Conservation (phyloP, 2,113 vertebrate species). For the Motacilla alba region DNA sequence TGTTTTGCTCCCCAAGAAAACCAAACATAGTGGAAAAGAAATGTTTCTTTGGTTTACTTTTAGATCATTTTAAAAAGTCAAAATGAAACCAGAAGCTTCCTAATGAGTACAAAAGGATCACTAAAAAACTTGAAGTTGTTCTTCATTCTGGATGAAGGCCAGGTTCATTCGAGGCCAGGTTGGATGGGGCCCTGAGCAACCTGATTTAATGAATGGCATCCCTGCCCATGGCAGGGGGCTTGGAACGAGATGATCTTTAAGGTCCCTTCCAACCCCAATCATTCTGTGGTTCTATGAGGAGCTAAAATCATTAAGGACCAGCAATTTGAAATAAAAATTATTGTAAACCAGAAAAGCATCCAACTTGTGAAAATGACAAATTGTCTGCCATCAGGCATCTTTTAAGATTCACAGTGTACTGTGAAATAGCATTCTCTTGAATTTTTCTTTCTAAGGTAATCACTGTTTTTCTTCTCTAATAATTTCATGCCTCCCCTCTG, state of each 20-base stretch:
- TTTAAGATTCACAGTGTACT: not conserved
- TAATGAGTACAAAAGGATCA: not conserved
- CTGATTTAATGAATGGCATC: not conserved
- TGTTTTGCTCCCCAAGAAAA: not conserved
- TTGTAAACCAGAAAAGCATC: not conserved
- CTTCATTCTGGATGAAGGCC: not conserved
- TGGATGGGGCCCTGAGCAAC: not conserved
- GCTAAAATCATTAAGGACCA: not conserved
- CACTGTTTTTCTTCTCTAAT: not conserved
- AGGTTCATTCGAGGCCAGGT: not conserved
- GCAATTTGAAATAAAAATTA: not conserved
- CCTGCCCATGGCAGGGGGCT: not conserved
- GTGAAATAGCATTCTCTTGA: not conserved
- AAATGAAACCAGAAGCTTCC: not conserved
- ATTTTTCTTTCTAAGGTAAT: not conserved
- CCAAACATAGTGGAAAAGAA: not conserved
- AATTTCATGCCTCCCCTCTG: not conserved
- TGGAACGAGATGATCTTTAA: not conserved
- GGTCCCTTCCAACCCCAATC: not conserved
- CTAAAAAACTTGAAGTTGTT: not conserved
- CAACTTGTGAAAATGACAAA: not conserved
- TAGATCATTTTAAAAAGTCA: not conserved
- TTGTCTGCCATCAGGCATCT: not conserved
- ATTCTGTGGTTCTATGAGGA: not conserved
- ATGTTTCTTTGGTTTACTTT: not conserved